Conservation (phyloP, 2,797 vertebrate genomes). For the Emys orbicularis region DNA sequence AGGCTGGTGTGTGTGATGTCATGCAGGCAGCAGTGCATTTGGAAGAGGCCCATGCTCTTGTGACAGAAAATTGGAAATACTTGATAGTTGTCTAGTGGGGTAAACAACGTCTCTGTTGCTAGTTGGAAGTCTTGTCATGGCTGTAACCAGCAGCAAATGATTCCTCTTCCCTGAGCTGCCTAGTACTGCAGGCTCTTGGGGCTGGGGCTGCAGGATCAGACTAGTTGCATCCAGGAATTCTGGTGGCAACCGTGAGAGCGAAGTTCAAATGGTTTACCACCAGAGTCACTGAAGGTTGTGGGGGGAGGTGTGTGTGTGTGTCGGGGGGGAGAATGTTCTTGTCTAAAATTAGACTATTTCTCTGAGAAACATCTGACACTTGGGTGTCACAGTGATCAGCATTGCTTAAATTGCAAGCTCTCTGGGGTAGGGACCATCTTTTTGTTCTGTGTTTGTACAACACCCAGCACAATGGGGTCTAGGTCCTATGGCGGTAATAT, state of each 20-base stretch:
- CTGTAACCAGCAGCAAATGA: background rate
- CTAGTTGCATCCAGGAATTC: background rate
- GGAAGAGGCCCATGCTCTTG: background rate
- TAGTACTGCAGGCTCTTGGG: background rate
- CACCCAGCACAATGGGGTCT: background rate
- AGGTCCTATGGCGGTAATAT: background rate
- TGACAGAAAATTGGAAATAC: background rate
- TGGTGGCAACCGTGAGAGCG: background rate
- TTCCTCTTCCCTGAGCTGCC: background rate
- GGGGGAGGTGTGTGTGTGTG: too few species aligned
- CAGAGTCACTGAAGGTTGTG: background rate
- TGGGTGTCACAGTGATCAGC: background rate
- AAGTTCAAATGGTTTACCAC: background rate
- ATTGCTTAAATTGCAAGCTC: background rate
- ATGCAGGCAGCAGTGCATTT: conserved; percentile 29
- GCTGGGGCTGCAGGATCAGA: background rate
- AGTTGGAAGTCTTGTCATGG: background rate
- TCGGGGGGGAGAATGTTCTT: background rate
- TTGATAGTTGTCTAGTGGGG: background rate
- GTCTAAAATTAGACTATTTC: background rate
- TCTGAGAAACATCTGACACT: background rate
- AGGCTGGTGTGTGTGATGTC: conserved; percentile 3
- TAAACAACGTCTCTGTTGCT: background rate
- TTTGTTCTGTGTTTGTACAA: background rate
- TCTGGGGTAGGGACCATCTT: background rate